Percentiles rank a stretch among this genome's conserved stretches.
Evolutionary conservation across 2,888 invertebrate species (phyloP).

Genomic region (Disparrhopalites patrizii): DNA sequence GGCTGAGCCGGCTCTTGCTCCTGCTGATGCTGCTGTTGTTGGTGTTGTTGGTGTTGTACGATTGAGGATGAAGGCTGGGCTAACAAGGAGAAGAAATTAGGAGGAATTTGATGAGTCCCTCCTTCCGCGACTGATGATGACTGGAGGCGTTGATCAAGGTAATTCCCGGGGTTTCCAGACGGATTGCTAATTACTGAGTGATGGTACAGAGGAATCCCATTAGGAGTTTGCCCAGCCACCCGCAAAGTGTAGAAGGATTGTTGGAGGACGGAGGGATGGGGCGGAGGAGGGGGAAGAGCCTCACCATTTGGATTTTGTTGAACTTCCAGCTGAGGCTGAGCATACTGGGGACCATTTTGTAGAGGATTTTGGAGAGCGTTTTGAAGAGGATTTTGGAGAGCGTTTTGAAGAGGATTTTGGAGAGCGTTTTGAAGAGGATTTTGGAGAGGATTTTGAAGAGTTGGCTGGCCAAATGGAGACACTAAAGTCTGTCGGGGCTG

Average conservation of each 20-base stretch:
- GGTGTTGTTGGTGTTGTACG: background rate
- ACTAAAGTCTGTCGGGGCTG: background rate
- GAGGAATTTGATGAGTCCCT: too few species aligned
- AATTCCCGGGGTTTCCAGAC: too few species aligned
- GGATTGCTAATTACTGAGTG: background rate
- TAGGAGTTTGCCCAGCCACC: too few species aligned
- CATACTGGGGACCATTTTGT: background rate
- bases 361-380: constrained; percentile 2
- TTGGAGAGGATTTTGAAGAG: background rate
- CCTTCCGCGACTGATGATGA: too few species aligned
- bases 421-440: background rate
- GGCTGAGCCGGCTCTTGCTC: background rate
- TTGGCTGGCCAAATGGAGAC: too few species aligned
- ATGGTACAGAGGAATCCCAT: background rate
- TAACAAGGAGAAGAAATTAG: too few species aligned
- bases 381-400: background rate
- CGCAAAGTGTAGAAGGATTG: too few species aligned
- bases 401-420: constrained; percentile 3
- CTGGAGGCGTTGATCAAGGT: too few species aligned
- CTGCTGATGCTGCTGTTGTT: background rate
- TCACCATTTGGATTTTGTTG: background rate
- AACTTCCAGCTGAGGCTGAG: background rate
- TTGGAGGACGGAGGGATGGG: too few species aligned
- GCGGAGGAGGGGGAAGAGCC: too few species aligned
- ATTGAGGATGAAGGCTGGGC: too few species aligned